These are phyloP conservation scores for Tribolium freemani DNA, from an alignment of 2,888 invertebrate species.

Conservation along the genomic window DNA sequence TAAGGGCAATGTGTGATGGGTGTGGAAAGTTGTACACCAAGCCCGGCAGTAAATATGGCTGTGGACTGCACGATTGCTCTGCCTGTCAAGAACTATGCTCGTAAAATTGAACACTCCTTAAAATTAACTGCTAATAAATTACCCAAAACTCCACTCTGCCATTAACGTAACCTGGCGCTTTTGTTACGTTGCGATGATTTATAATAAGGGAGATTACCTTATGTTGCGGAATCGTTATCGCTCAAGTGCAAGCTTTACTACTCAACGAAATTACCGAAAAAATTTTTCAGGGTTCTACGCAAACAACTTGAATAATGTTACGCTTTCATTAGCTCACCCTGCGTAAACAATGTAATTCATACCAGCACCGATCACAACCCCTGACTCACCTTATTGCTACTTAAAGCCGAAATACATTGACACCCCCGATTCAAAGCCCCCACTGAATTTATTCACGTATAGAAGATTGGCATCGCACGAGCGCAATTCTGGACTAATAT, in stretches of 20 bases:
- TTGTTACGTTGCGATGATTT: slow-evolving; percentile 56
- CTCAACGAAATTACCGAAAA: not conserved
- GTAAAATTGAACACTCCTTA: slow-evolving; percentile 67
- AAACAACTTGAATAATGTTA: not conserved
- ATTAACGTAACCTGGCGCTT: slow-evolving; percentile 60
- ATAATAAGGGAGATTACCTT: slow-evolving; percentile 42
- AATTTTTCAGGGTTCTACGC: not conserved
- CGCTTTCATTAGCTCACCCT: not conserved
- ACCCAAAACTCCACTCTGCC: slow-evolving; percentile 58
- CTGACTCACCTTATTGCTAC: not conserved
- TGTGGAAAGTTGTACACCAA: slow-evolving; percentile 52
- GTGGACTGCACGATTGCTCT: slow-evolving; percentile 53
- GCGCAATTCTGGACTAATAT: not conserved
- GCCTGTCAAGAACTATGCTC: slow-evolving; percentile 57
- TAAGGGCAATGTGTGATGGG: slow-evolving; percentile 42
- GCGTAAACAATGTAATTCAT: not conserved
- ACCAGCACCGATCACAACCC: not conserved
- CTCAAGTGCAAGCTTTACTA: not conserved
- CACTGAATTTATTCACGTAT: not conserved
- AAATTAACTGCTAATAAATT: slow-evolving; percentile 68
- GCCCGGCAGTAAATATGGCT: slow-evolving; percentile 58
- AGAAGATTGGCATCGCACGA: not conserved
- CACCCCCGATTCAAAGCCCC: not conserved
- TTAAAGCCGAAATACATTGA: not conserved
- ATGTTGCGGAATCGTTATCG: slow-evolving; percentile 15